Conservation (phyloP, 2,888 invertebrate genomes). For the Tiliacea citrago region DNA sequence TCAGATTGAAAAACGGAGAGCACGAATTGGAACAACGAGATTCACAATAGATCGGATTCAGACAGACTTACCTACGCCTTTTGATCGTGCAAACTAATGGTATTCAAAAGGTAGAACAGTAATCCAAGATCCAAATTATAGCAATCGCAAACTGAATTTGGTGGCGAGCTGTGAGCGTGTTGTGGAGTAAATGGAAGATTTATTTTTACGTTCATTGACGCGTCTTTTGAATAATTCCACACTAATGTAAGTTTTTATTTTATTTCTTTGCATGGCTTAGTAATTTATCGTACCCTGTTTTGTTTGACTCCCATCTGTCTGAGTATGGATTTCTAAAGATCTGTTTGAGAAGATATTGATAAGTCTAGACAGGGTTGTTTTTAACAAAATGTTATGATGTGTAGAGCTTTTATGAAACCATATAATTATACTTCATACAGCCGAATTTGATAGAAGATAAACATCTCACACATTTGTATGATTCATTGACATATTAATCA, state of each 20-base stretch:
- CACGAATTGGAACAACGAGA: constrained; percentile 39
- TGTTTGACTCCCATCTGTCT: not conserved
- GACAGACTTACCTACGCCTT: not conserved
- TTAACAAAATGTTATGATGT: not conserved
- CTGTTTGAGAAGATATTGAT: not conserved
- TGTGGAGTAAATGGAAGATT: constrained; percentile 36
- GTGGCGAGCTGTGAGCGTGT: not conserved
- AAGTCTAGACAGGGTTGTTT: not conserved
- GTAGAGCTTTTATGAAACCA: not conserved
- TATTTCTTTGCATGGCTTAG: not conserved
- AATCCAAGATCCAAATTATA: not conserved
- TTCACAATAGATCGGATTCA: constrained; percentile 9
- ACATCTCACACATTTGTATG: not conserved
- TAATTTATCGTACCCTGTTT: not conserved
- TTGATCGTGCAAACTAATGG: constrained; percentile 17
- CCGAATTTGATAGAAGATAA: not conserved
- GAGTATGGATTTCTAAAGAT: not conserved
- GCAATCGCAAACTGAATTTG: not conserved
- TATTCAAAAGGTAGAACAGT: constrained; percentile 15
- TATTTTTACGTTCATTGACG: constrained; percentile 10
- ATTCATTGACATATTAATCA: not conserved
- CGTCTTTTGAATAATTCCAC: constrained; percentile 20
- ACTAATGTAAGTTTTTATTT: constrained; percentile 33
- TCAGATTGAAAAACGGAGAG: constrained; percentile 28
- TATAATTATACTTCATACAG: too few species aligned